A percentile compares a stretch with the other conserved stretches of the same genome.
phyloP scores from a whole-genome alignment of 2,113 vertebrate genomes.

The Nesoenas mayeri region DNA sequence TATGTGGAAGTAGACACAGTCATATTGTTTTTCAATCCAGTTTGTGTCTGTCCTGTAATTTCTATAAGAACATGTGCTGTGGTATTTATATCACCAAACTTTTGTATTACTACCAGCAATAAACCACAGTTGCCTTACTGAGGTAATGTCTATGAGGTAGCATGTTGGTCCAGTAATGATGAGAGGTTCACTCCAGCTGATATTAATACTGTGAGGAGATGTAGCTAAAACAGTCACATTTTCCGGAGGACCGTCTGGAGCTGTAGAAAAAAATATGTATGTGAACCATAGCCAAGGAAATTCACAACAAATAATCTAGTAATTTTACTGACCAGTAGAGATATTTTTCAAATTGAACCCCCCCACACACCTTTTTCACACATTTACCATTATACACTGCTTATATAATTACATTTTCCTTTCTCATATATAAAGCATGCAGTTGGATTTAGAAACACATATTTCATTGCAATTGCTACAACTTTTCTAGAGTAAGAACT shows the following conservation, averaged over 20 bases:
- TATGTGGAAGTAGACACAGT: not conserved
- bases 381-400: not conserved
- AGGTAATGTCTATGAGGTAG: constrained; percentile 86
- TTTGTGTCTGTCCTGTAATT: not conserved
- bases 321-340: not conserved
- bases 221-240: constrained; percentile 79
- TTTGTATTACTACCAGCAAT: not conserved
- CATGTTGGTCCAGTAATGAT: constrained; percentile 89
- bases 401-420: not conserved
- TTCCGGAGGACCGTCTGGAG: constrained; percentile 88
- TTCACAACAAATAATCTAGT: not conserved
- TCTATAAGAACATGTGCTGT: not conserved
- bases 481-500: not conserved
- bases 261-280: constrained; percentile 61
- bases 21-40: not conserved
- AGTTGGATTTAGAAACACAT: not conserved
- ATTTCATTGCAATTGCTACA: not conserved
- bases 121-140: constrained; percentile 67
- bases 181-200: constrained; percentile 85
- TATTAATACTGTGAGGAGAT: constrained; percentile 82
- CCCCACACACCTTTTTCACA: not conserved
- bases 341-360: not conserved
- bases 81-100: not conserved
- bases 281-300: not conserved
- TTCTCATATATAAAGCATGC: not conserved